These are phyloP conservation scores for Elymnias hypermnestra DNA, from an alignment of 1,140 invertebrate species.

Conservation along the genomic window DNA sequence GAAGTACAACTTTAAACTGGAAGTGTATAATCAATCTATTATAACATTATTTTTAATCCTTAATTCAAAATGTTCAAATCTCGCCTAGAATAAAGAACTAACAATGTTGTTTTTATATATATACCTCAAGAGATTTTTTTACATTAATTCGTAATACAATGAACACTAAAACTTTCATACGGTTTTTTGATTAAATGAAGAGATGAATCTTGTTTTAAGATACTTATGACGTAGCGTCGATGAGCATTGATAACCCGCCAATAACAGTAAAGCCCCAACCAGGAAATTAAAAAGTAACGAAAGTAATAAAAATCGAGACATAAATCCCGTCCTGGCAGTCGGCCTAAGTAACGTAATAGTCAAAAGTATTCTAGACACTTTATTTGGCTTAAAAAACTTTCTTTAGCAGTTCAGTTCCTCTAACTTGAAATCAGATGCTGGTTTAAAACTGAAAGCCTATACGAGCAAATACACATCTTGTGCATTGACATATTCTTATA, in stretches of 20 bases:
- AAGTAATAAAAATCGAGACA: slow-evolving; percentile 26
- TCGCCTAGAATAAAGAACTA: no score
- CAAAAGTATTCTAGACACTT: slow-evolving; percentile 13
- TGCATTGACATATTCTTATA: slow-evolving; percentile 1
- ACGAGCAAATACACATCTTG: not conserved
- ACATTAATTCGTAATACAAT: no score
- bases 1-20: no score
- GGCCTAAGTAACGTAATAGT: slow-evolving; percentile 27
- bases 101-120: no score
- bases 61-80: no score
- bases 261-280: slow-evolving; percentile 9
- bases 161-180: no score
- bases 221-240: no score
- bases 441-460: not conserved
- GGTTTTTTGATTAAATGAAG: no score
- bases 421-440: slow-evolving; percentile 5
- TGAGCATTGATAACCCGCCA: not conserved
- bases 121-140: no score
- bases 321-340: slow-evolving; percentile 30
- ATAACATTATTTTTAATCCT: no score
- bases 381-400: slow-evolving; percentile 11
- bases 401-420: not conserved
- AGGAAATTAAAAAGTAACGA: slow-evolving; percentile 31
- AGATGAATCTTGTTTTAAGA: no score
- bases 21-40: no score